These are phyloP conservation scores for Drosophila affinis DNA, from an alignment of 2,888 invertebrate genomes.

Conservation along the genomic window DNA sequence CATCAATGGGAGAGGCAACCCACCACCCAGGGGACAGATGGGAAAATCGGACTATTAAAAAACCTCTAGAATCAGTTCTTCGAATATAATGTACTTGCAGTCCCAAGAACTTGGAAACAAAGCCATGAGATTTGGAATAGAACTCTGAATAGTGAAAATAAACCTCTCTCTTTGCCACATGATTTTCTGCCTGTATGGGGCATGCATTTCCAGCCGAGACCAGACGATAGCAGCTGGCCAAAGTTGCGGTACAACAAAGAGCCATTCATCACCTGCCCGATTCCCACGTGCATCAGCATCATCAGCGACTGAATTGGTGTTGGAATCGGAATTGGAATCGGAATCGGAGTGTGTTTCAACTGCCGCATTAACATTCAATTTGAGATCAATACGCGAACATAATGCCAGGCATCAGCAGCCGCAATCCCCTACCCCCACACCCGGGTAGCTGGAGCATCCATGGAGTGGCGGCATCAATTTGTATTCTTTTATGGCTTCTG, in stretches of 20 bases:
- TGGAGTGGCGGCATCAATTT: slow-evolving; percentile 7
- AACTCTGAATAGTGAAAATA: too few relatives aligned
- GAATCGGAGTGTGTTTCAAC: slow-evolving; percentile 6
- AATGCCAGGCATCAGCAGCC: slow-evolving; percentile 21
- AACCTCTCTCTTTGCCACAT: neutral
- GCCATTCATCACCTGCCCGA: slow-evolving; percentile 49
- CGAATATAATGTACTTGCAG: neutral
- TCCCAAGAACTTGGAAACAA: neutral
- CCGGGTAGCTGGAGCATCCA: neutral
- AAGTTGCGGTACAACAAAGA: slow-evolving; percentile 8
- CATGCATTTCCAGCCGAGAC: neutral
- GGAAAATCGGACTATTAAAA: neutral
- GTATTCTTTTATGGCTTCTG: slow-evolving; percentile 45
- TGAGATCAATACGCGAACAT: slow-evolving; percentile 54
- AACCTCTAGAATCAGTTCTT: neutral
- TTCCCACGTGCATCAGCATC: slow-evolving; percentile 62
- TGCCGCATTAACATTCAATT: slow-evolving; percentile 56
- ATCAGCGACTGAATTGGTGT: slow-evolving; percentile 1
- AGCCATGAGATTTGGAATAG: neutral
- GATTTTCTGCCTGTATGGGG: too few relatives aligned
- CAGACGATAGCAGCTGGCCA: neutral
- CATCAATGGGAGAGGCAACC: slow-evolving; percentile 46
- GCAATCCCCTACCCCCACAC: neutral
- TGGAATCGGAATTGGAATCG: slow-evolving; percentile 2
- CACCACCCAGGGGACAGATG: slow-evolving; percentile 2